These are phyloP conservation scores for Bedellia somnulentella DNA, from an alignment of 2,888 invertebrate genomes.

Conservation along the genomic window DNA sequence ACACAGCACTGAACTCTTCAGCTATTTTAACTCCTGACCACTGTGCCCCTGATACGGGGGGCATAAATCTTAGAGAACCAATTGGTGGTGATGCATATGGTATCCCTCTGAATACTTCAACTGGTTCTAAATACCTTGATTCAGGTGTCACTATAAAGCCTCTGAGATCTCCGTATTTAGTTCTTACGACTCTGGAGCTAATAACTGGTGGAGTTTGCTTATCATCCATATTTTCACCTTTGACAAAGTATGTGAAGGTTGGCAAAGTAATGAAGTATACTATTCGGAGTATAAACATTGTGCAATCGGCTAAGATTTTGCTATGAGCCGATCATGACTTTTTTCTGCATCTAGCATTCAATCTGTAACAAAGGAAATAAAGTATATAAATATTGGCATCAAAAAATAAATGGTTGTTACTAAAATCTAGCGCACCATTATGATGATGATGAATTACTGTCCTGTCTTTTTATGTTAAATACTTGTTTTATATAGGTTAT, in stretches of 20 bases:
- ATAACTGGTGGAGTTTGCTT: conserved; percentile 54
- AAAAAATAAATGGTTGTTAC: too few relatives aligned
- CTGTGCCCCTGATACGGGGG: conserved; percentile 89
- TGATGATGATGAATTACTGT: too few relatives aligned
- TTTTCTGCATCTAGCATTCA: too few relatives aligned
- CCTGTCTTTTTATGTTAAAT: too few relatives aligned
- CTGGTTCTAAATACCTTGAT: conserved; percentile 79
- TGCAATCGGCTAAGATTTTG: too few relatives aligned
- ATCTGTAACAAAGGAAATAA: too few relatives aligned
- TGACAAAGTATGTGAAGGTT: conserved; percentile 41
- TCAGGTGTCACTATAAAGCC: conserved; percentile 84
- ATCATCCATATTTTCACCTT: conserved; percentile 53
- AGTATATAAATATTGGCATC: too few relatives aligned
- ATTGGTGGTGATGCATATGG: conserved; percentile 93
- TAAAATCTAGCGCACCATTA: too few relatives aligned
- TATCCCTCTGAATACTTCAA: conserved; percentile 90
- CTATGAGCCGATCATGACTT: too few relatives aligned
- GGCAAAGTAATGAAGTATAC: conserved; percentile 54
- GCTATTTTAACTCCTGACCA: conserved; percentile 90
- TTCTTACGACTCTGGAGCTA: conserved; percentile 82
- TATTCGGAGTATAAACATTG: conserved; percentile 46
- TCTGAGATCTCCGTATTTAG: conserved; percentile 85
- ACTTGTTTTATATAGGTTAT: too few relatives aligned
- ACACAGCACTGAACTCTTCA: conserved; percentile 86
- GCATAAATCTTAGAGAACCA: conserved; percentile 91